These are phyloP conservation scores for Simalia tracyae DNA, from an alignment of 2,797 vertebrate species.

Conservation along the genomic window DNA sequence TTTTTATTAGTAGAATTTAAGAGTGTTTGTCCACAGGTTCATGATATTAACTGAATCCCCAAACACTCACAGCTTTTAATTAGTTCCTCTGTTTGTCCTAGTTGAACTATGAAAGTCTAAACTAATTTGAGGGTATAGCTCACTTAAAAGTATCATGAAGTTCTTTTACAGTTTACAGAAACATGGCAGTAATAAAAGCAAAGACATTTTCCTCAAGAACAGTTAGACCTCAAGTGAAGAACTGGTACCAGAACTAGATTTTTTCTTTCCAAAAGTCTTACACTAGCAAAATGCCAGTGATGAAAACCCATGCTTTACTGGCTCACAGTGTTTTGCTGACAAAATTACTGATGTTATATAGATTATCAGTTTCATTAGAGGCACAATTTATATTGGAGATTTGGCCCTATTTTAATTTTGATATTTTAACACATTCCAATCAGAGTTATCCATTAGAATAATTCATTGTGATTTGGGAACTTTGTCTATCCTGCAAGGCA, in stretches of 20 bases:
- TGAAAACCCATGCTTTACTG: neutral
- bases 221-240: neutral
- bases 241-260: neutral
- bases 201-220: neutral
- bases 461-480: neutral
- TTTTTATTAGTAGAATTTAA: neutral
- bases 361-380: neutral
- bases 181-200: neutral
- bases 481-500: neutral
- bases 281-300: neutral
- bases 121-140: neutral
- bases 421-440: neutral
- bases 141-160: neutral
- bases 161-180: neutral
- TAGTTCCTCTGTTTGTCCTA: neutral
- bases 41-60: neutral
- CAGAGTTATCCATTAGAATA: neutral
- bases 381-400: neutral
- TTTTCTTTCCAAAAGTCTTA: neutral
- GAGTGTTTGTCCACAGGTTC: neutral
- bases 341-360: neutral
- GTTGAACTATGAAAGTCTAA: neutral
- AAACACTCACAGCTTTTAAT: neutral
- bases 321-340: neutral
- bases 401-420: neutral